Conservation (phyloP, 1,140 invertebrate genomes). For the Phortica variegata region DNA sequence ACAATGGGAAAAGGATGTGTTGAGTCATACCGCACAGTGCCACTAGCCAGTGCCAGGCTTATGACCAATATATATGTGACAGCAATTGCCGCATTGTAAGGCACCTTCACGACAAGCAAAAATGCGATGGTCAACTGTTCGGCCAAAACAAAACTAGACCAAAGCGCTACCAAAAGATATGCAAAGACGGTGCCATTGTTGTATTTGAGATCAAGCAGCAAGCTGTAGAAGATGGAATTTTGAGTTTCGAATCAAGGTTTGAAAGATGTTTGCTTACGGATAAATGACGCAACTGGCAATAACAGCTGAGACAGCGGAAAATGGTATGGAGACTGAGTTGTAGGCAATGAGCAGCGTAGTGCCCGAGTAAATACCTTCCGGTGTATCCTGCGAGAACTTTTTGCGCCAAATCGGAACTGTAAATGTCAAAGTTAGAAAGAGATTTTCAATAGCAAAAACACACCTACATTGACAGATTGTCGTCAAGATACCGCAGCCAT, state of each 20-base stretch:
- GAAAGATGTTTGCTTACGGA: constrained; percentile 62
- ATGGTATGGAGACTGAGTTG: constrained; percentile 75
- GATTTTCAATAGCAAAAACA: constrained; percentile 3
- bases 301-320: constrained; percentile 72
- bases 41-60: constrained; percentile 74
- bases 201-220: constrained; percentile 40
- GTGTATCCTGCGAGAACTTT: constrained; percentile 84
- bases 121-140: constrained; percentile 83
- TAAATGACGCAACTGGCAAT: constrained; percentile 70
- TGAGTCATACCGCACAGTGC: constrained; percentile 71
- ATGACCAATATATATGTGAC: constrained; percentile 75
- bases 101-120: constrained; percentile 77
- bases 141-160: constrained; percentile 77
- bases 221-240: constrained; percentile 15
- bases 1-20: constrained; percentile 9
- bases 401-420: constrained; percentile 81
- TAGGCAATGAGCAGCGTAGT: constrained; percentile 80
- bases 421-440: constrained; percentile 23
- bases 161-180: constrained; percentile 69
- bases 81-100: constrained; percentile 72
- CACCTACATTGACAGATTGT: constrained; percentile 77
- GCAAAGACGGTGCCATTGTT: constrained; percentile 41
- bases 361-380: constrained; percentile 84
- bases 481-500: constrained; percentile 76
- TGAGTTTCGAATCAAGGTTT: not conserved